These are phyloP conservation scores for Calephelis nemesis DNA, from an alignment of 1,140 invertebrate species.

Conservation along the genomic window DNA sequence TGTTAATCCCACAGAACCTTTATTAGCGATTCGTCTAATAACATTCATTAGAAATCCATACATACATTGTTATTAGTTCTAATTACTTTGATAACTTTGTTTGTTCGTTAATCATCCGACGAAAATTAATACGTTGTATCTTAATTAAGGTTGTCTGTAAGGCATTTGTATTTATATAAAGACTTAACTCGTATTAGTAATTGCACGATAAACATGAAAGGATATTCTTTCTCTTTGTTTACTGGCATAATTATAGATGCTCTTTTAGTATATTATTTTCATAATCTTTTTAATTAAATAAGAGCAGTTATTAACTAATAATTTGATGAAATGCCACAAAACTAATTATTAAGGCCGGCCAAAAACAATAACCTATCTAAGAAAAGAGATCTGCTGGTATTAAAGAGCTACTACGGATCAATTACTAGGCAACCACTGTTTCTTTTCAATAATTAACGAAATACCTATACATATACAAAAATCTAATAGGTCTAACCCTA, in stretches of 20 bases:
- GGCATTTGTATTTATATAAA: background rate
- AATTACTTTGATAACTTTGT: slow-evolving; percentile 7
- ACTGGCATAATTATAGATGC: background rate
- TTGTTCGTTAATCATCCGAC: background rate
- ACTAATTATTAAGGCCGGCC: too few species aligned
- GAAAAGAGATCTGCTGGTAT: too few species aligned
- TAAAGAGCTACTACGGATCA: too few species aligned
- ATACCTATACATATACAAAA: too few species aligned
- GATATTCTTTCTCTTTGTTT: slow-evolving; percentile 2
- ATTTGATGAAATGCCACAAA: too few species aligned
- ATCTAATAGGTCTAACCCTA: too few species aligned
- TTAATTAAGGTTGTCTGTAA: slow-evolving; percentile 4
- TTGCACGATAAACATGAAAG: slow-evolving; percentile 1
- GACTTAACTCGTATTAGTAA: background rate
- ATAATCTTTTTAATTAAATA: too few species aligned
- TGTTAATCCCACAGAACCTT: background rate
- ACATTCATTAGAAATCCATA: background rate
- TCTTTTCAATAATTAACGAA: too few species aligned
- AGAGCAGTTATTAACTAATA: too few species aligned
- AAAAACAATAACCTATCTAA: too few species aligned
- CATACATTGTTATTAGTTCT: background rate
- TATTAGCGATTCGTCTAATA: background rate
- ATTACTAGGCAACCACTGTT: too few species aligned
- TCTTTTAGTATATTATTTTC: too few species aligned
- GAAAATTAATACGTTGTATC: slow-evolving; percentile 5